Conservation (phyloP, 2,113 vertebrate genomes). For the Phocoena sinus region DNA sequence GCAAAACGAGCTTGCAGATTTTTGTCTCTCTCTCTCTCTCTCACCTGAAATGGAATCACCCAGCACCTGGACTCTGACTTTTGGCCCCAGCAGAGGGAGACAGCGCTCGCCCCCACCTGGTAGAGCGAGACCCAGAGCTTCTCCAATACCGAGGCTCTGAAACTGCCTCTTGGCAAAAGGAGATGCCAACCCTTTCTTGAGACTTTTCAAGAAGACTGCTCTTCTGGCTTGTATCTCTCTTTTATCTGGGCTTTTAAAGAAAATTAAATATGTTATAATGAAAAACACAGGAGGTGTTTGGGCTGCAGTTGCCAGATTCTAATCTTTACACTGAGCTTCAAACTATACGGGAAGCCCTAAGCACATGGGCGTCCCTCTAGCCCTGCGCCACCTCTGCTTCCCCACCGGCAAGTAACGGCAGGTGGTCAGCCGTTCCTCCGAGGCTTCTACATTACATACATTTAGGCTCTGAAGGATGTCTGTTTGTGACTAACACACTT, state of each 20-base stretch:
- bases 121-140: not conserved
- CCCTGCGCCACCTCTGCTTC: fast-evolving
- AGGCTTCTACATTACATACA: fast-evolving
- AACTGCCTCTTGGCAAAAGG: not conserved
- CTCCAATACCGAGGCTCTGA: not conserved
- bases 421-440: not conserved
- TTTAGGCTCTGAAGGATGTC: too few relatives aligned
- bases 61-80: too few relatives aligned
- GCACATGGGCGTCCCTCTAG: fast-evolving
- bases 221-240: not conserved
- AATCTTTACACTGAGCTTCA: not conserved
- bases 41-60: not conserved
- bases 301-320: not conserved
- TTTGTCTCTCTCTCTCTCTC: too few relatives aligned
- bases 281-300: too few relatives aligned
- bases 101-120: fast-evolving
- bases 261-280: not conserved
- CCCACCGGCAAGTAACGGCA: fast-evolving
- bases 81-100: not conserved
- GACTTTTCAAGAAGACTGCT: not conserved
- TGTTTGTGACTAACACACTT: not conserved
- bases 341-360: not conserved
- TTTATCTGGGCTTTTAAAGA: not conserved
- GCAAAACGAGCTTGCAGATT: too few relatives aligned
- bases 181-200: not conserved